Conservation (phyloP, 1,140 invertebrate species). For the Drosophila saltans region DNA sequence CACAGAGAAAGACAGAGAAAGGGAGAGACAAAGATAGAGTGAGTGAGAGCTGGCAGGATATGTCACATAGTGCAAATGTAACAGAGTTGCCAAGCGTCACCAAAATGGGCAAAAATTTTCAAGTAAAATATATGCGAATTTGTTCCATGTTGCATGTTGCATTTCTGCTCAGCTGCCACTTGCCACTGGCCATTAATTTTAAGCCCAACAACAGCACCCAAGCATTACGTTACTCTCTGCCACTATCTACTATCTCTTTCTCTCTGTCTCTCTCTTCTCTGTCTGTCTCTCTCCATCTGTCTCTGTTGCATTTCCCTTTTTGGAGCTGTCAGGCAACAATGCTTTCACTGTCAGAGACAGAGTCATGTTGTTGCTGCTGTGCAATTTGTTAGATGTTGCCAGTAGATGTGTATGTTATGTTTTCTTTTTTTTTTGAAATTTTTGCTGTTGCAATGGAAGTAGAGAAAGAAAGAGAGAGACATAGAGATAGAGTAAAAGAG, state of each 20-base stretch:
- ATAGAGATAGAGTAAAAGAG: neutral
- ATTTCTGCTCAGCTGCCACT: slow-evolving; percentile 66
- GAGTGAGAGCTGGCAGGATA: slow-evolving; percentile 18
- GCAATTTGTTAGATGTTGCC: slow-evolving; percentile 79
- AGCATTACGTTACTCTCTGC: slow-evolving; percentile 55
- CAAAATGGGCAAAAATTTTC: slow-evolving; percentile 14
- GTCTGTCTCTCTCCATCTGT: slow-evolving; percentile 20
- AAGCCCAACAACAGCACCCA: slow-evolving; percentile 61
- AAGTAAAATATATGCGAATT: slow-evolving; percentile 26
- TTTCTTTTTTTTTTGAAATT: slow-evolving; percentile 61
- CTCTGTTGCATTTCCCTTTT: slow-evolving; percentile 33
- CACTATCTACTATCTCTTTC: slow-evolving; percentile 14
- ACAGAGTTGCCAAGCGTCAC: slow-evolving; percentile 24
- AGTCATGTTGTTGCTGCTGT: slow-evolving; percentile 62
- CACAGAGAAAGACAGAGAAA: slow-evolving; percentile 1
- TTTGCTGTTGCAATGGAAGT: slow-evolving; percentile 17
- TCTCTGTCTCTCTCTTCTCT: slow-evolving; percentile 10
- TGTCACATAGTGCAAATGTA: slow-evolving; percentile 19
- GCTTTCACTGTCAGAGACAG: slow-evolving; percentile 79
- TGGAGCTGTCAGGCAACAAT: slow-evolving; percentile 74
- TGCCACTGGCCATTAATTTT: slow-evolving; percentile 77
- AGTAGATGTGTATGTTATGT: slow-evolving; percentile 40
- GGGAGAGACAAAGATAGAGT: neutral
- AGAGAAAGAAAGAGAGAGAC: slow-evolving; percentile 1
- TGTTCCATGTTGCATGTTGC: slow-evolving; percentile 51